phyloP scores from a whole-genome alignment of 2,888 invertebrate genomes.

The Ornithoptera alexandrae region DNA sequence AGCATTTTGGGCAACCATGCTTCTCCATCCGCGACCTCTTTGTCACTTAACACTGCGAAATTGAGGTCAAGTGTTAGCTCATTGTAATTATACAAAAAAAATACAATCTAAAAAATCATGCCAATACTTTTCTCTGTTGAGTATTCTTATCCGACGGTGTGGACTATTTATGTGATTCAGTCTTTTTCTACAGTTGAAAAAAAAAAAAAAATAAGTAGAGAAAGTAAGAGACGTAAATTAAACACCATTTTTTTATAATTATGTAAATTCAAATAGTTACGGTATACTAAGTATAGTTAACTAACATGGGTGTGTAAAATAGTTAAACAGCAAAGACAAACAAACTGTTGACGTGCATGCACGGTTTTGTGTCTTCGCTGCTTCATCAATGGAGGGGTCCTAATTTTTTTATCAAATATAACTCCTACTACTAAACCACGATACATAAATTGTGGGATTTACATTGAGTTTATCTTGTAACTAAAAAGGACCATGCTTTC shows the following conservation, averaged over 20 bases:
- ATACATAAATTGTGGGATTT: slow-evolving; percentile 39
- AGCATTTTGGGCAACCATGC: too few species aligned
- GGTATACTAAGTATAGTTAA: slow-evolving; percentile 65
- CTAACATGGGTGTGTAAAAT: slow-evolving; percentile 79
- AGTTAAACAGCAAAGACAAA: slow-evolving; percentile 59
- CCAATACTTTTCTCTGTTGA: slow-evolving; percentile 59
- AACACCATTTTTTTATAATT: slow-evolving; percentile 48
- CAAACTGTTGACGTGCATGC: slow-evolving; percentile 42
- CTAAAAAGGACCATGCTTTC: slow-evolving; percentile 43
- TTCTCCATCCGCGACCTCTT: too few species aligned
- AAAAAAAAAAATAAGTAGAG: slow-evolving; percentile 52
- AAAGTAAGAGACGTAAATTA: slow-evolving; percentile 54
- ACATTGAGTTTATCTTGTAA: slow-evolving; percentile 53
- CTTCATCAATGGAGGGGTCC: slow-evolving; percentile 40
- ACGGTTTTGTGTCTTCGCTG: slow-evolving; percentile 55
- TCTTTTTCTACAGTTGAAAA: slow-evolving; percentile 72
- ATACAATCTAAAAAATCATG: slow-evolving; percentile 47
- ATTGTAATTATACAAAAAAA: too few species aligned
- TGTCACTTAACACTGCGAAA: too few species aligned
- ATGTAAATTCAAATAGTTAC: slow-evolving; percentile 67
- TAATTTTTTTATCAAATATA: slow-evolving; percentile 51
- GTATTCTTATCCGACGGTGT: slow-evolving; percentile 71
- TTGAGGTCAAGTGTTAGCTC: too few species aligned
- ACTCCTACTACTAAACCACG: slow-evolving; percentile 40
- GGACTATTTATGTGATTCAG: slow-evolving; percentile 67